Conservation (phyloP, 2,797 vertebrate genomes). For the Notoglanidium macrostoma region DNA sequence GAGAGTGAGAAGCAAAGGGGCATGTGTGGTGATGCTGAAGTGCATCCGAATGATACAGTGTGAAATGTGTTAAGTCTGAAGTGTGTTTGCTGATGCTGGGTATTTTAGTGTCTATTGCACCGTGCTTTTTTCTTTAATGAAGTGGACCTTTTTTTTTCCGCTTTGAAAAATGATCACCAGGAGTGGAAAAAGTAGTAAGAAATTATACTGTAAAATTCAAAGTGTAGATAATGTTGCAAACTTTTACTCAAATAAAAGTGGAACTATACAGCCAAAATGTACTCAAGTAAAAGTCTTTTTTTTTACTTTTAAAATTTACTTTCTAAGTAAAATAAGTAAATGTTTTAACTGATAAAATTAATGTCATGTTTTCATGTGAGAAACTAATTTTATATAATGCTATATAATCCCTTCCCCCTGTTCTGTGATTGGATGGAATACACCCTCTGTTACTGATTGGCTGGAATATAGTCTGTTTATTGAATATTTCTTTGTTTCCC, state of each 20-base stretch:
- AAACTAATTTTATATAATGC: not conserved
- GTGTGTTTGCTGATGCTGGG: conserved; percentile 19
- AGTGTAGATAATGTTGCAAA: not conserved
- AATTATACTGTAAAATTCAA: not conserved
- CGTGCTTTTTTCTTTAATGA: not conserved
- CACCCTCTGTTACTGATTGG: too few relatives aligned
- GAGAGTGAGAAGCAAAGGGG: conserved; percentile 28
- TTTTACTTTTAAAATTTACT: not conserved
- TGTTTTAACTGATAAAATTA: not conserved
- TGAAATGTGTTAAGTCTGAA: conserved; percentile 8
- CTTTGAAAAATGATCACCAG: not conserved
- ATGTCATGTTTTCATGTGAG: not conserved
- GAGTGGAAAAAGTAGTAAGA: not conserved
- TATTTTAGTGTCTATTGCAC: not conserved
- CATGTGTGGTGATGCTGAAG: conserved; percentile 13
- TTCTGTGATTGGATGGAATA: too few relatives aligned
- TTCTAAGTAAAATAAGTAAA: not conserved
- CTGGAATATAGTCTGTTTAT: too few relatives aligned
- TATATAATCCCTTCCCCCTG: too few relatives aligned
- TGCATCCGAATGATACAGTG: conserved; percentile 1
- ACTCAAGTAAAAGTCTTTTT: not conserved
- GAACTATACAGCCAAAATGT: not conserved
- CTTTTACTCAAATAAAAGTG: not conserved
- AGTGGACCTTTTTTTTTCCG: not conserved
- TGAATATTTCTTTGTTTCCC: too few relatives aligned